Evolutionary conservation across 1,140 invertebrate species (phyloP).

Genomic region (Drosophila albomicans): DNA sequence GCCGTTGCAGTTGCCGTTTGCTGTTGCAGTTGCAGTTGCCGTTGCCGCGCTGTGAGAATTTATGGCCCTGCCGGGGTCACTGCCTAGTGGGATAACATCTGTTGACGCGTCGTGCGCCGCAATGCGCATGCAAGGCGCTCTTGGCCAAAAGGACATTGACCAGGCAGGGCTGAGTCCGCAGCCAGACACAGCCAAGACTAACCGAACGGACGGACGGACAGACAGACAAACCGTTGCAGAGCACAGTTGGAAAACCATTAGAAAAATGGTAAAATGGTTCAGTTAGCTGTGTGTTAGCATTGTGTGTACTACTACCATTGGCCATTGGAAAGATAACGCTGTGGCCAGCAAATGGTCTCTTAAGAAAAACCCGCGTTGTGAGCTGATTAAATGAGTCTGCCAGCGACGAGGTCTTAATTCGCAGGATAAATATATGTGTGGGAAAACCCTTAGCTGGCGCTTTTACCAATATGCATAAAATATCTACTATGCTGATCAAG

Average conservation of each 20-base stretch:
- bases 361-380: slow-evolving; percentile 12
- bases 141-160: slow-evolving; percentile 73
- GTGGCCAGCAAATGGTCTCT: slow-evolving; percentile 1
- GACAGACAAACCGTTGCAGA: slow-evolving; percentile 48
- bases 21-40: slow-evolving; percentile 1
- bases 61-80: slow-evolving; percentile 80
- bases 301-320: not conserved
- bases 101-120: slow-evolving; percentile 79
- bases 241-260: slow-evolving; percentile 66
- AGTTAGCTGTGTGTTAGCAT: slow-evolving; percentile 23
- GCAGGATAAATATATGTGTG: slow-evolving; percentile 12
- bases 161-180: slow-evolving; percentile 46
- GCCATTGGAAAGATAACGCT: not conserved
- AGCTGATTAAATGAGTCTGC: slow-evolving; percentile 6
- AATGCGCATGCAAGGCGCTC: slow-evolving; percentile 74
- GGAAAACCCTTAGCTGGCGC: not conserved
- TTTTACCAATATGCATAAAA: not conserved
- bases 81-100: slow-evolving; percentile 77
- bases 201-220: slow-evolving; percentile 33
- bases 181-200: slow-evolving; percentile 35
- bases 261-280: slow-evolving; percentile 67
- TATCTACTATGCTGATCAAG: not conserved
- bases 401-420: slow-evolving; percentile 17
- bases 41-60: slow-evolving; percentile 70
- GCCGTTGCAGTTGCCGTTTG: slow-evolving; percentile 15